phyloP scores from a whole-genome alignment of 2,113 vertebrate species.

The Notiomystis cincta region DNA sequence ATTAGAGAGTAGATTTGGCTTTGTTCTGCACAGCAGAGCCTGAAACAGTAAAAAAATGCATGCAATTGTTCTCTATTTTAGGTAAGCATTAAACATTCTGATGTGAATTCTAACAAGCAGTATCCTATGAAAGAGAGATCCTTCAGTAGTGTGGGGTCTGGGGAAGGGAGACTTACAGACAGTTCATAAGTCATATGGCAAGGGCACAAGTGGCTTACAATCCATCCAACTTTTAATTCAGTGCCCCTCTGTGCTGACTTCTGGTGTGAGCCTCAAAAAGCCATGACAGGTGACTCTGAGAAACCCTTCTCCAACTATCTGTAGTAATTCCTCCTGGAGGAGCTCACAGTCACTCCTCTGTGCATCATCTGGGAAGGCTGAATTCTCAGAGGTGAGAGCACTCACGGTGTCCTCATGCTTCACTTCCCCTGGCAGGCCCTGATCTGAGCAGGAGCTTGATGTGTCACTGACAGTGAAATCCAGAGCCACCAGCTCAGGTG shows the following conservation, averaged over 20 bases:
- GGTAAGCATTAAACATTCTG: not conserved
- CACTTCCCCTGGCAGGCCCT: not conserved
- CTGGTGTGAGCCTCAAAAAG: not conserved
- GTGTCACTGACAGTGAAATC: not conserved
- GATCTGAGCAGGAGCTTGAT: not conserved
- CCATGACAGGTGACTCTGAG: not conserved
- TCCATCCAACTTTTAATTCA: not conserved
- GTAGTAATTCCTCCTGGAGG: not conserved
- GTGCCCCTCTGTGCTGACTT: not conserved
- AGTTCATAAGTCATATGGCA: not conserved
- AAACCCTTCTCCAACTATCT: not conserved
- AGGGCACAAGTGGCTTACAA: not conserved
- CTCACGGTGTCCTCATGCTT: not conserved
- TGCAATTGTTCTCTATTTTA: conserved; percentile 2
- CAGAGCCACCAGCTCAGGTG: not conserved
- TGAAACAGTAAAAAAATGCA: not conserved
- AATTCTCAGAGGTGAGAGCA: not conserved
- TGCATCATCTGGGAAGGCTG: not conserved
- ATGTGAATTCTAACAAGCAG: not conserved
- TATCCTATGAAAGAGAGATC: not conserved
- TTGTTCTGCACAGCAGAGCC: conserved; percentile 27
- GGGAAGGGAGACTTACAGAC: not conserved
- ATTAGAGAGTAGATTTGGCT: not conserved
- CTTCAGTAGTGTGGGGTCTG: not conserved
- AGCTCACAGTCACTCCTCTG: not conserved